Conservation (phyloP, 2,797 vertebrate genomes). For the Dendrocincla fuliginosa region DNA sequence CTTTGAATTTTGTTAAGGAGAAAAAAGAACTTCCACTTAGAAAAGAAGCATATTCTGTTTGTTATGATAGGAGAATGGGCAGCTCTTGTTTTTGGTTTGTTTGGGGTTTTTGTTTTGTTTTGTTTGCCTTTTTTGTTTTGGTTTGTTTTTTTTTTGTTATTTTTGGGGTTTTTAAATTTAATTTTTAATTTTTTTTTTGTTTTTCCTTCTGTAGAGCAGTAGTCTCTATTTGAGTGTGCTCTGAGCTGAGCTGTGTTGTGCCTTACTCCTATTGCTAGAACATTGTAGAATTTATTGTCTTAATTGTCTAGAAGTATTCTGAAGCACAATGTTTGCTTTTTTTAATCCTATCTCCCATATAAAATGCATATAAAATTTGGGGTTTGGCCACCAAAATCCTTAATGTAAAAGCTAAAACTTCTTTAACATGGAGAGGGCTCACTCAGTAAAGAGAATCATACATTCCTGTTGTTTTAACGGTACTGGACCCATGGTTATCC, state of each 20-base stretch:
- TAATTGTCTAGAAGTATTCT: neutral
- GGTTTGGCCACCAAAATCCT: neutral
- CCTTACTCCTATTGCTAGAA: neutral
- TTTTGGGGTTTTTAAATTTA: neutral
- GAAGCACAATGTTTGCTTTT: neutral
- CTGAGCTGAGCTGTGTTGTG: neutral
- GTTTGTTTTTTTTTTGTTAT: neutral
- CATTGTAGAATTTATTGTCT: neutral
- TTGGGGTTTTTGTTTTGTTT: too few relatives aligned
- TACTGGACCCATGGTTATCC: neutral
- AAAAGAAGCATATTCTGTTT: neutral
- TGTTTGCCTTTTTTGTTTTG: too few relatives aligned
- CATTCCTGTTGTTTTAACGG: neutral
- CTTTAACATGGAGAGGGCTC: neutral
- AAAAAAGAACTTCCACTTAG: neutral
- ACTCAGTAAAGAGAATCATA: neutral
- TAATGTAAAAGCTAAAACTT: neutral
- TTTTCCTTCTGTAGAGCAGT: neutral
- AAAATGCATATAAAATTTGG: neutral
- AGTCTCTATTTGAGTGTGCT: neutral
- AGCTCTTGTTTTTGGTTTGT: neutral
- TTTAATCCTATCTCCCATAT: neutral
- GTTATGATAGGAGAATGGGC: neutral
- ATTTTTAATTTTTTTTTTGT: fast-evolving
- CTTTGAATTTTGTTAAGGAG: neutral